Base-by-base conservation (phyloP, 2,797 vertebrate genomes). In the Rhynchotus rufescens region DNA sequence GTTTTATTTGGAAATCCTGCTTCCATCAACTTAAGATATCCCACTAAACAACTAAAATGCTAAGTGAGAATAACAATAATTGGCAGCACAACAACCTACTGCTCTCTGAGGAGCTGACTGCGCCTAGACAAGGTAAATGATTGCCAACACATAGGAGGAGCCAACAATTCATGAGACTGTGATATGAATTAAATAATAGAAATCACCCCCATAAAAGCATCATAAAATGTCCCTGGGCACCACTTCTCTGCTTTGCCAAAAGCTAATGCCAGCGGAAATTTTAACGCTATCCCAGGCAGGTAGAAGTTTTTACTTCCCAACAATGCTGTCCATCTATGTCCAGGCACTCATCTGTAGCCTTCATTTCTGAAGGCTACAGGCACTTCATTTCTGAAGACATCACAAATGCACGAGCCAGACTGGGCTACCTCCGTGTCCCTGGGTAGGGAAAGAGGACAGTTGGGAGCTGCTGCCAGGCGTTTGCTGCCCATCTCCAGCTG, bases 1-100 rank as follows among this genome's bases (percentile, higher is more conserved):
- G 9, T 85, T 95, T 84, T 77, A 59, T 80, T 93, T 91, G 85
- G 80, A 89, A 96, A 96, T 95, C 42, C 71, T 44, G 20, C 74
- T 92, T 90, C 85, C 49, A 84, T 80, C 68, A 71, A 49, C 54
- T 78, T 93, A 73, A 83, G 92, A 40, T 16, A 25, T 71, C 81
- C 61, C 2, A 6, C 12, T 76, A 84, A 61, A 86, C 72, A 82
- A 86, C 84, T 93, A 92, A 92, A 88, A 74, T 56, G 89, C 26
- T 57, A 86, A 71, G 51, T 64, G 61, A 87, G 61, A 95, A 69
- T 75, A 90, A 61, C 38, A 79, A 65, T 65, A 84, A 34, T 45
- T 64, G 73, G 64, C 38, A 69, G 60, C 0, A 0, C 32, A 88
- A 84, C 28, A 91, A 22, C 32, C 22, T 26, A 3, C 36, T 67